phyloP scores from a whole-genome alignment of 2,888 invertebrate genomes.

The Drosophila kambysellisi region DNA sequence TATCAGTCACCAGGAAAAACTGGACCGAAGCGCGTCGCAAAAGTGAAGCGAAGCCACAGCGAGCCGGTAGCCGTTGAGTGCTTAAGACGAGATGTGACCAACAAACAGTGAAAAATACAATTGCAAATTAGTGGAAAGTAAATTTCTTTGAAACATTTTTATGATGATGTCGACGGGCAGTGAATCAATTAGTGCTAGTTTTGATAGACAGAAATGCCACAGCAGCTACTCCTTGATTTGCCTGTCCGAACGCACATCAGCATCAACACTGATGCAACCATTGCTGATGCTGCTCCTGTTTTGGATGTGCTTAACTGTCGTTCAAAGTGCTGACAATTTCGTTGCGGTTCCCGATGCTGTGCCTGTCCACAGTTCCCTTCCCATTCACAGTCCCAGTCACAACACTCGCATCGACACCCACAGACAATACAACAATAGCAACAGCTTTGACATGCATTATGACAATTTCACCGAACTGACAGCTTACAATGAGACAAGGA shows the following conservation, averaged over 20 bases:
- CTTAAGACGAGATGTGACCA: constrained; percentile 34
- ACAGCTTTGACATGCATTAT: constrained; percentile 40
- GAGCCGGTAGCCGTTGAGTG: constrained; percentile 7
- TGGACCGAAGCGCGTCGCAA: constrained; percentile 45
- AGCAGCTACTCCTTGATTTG: constrained; percentile 8
- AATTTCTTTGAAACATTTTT: constrained; percentile 5
- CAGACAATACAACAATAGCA: constrained; percentile 19
- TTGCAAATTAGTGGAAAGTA: background rate
- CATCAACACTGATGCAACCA: constrained; percentile 36
- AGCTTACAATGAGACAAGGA: constrained; percentile 45
- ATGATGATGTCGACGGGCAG: constrained; percentile 18
- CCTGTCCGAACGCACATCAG: constrained; percentile 29
- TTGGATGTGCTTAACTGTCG: constrained; percentile 45
- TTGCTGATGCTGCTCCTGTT: constrained; percentile 37
- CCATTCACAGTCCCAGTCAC: constrained; percentile 4
- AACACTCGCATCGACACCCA: constrained; percentile 11
- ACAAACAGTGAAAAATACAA: background rate
- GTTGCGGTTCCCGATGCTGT: constrained; percentile 25
- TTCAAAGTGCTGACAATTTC: constrained; percentile 45
- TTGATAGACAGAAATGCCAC: background rate
- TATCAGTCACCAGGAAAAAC: constrained; percentile 58
- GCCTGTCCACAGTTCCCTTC: constrained; percentile 12
- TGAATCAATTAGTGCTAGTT: constrained; percentile 44
- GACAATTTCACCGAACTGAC: constrained; percentile 47
- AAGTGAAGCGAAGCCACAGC: constrained; percentile 19